A percentile compares a stretch with the other conserved stretches of the same genome.
Conservation (phyloP, 2,797 vertebrate genomes). For the Taenioides sp. region DNA sequence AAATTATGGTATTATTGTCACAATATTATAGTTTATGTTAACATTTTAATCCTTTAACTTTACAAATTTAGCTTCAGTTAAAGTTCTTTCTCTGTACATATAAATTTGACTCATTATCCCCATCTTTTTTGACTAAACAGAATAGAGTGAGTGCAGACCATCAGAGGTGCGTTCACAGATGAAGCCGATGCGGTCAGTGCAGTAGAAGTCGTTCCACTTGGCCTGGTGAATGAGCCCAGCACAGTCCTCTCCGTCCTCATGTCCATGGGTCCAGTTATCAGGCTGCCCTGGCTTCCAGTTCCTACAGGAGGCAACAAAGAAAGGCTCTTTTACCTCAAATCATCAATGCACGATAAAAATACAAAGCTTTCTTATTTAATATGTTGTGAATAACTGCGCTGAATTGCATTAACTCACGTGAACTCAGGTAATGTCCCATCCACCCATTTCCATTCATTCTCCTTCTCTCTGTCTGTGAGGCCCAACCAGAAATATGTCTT, state of each 20-base stretch:
- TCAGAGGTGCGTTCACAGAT: conserved; percentile 90
- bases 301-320: conserved; percentile 67
- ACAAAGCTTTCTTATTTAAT: background rate
- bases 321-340: no score
- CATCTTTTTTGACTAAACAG: background rate
- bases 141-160: conserved; percentile 62
- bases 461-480: conserved; percentile 85
- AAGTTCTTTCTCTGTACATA: background rate
- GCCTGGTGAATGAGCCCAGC: conserved; percentile 89
- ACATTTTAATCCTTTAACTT: background rate
- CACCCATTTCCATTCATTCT: conserved; percentile 92
- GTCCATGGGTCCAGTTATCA: conserved; percentile 92
- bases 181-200: conserved; percentile 88
- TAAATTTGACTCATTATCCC: background rate
- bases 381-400: background rate
- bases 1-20: no score
- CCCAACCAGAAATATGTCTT: conserved; percentile 94
- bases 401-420: conserved; percentile 74
- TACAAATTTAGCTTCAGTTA: no score
- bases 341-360: background rate
- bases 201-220: conserved; percentile 96
- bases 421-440: conserved; percentile 86
- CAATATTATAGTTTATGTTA: background rate
- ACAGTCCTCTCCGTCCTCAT: conserved; percentile 90
- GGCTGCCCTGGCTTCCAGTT: conserved; percentile 96